Conservation (phyloP, 2,113 vertebrate species). For the Quiscalus mexicanus region DNA sequence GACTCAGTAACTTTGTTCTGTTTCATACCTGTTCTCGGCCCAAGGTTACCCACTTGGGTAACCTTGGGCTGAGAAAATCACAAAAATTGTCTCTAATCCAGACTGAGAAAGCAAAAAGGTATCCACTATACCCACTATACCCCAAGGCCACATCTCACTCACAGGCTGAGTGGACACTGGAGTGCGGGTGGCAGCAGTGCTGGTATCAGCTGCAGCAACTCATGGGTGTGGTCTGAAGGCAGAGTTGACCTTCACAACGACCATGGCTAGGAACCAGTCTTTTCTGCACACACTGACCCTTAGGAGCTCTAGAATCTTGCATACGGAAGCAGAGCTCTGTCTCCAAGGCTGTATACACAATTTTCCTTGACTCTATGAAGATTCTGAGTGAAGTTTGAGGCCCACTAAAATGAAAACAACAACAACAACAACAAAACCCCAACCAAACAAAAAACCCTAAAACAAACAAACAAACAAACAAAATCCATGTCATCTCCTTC, state of each 20-base stretch:
- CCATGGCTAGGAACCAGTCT: rapidly evolving
- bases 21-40: background rate
- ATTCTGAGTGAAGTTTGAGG: background rate
- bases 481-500: background rate
- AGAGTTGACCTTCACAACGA: background rate
- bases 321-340: background rate
- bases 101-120: background rate
- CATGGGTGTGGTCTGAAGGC: background rate
- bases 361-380: background rate
- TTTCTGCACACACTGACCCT: background rate
- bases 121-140: background rate
- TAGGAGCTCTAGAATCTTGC: background rate
- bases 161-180: rapidly evolving
- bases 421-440: background rate
- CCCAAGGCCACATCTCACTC: background rate
- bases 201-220: background rate
- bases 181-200: rapidly evolving
- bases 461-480: background rate
- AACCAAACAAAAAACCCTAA: background rate
- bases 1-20: background rate
- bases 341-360: too few species aligned
- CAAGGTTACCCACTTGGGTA: too few species aligned
- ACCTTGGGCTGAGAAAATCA: background rate
- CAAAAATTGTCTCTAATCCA: background rate
- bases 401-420: background rate